Conservation (phyloP, 2,113 vertebrate species). For the Crotalus tigris region DNA sequence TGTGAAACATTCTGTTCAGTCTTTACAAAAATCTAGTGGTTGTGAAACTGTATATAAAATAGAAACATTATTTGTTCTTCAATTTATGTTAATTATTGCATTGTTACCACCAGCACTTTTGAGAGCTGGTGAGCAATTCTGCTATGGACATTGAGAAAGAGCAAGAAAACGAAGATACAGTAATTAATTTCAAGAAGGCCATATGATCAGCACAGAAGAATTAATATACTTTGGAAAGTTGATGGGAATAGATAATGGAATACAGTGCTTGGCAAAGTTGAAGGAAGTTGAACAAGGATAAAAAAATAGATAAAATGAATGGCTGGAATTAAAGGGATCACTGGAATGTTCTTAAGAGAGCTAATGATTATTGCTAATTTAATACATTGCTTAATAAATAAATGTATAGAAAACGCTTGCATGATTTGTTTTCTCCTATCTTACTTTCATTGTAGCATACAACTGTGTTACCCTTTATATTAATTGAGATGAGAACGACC, state of each 20-base stretch:
- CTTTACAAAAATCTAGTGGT: not conserved
- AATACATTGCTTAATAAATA: not conserved
- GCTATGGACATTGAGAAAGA: not conserved
- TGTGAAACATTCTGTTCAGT: not conserved
- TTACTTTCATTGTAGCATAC: slow-evolving; percentile 82
- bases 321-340: not conserved
- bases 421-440: slow-evolving; percentile 57
- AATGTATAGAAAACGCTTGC: slow-evolving; percentile 34
- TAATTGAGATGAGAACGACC: slow-evolving; percentile 98
- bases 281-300: not conserved
- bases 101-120: not conserved
- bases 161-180: not conserved
- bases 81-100: not conserved
- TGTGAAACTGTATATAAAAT: slow-evolving; percentile 14
- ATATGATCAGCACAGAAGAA: not conserved
- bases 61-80: not conserved
- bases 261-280: not conserved
- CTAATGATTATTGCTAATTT: not conserved
- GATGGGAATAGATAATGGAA: not conserved
- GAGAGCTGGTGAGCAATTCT: not conserved
- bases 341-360: not conserved
- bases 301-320: not conserved
- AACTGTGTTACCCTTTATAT: slow-evolving; percentile 95
- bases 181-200: not conserved
- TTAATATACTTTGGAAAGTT: not conserved